phyloP scores from a whole-genome alignment of 2,888 invertebrate species.

The Fabriciana adippe region DNA sequence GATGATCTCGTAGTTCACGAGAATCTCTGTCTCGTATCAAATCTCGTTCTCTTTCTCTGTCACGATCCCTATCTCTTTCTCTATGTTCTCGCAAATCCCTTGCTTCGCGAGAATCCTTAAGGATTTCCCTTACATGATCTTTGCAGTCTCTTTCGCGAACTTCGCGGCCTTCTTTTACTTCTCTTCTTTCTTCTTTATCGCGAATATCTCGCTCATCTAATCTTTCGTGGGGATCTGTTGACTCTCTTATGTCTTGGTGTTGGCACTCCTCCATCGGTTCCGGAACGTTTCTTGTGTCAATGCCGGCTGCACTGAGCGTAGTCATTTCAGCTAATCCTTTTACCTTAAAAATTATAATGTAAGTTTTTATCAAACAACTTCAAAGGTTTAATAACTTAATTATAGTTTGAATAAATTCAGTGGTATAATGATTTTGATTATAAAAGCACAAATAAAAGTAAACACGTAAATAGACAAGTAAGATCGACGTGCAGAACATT shows the following conservation, averaged over 20 bases:
- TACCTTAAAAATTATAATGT: slow-evolving; percentile 70
- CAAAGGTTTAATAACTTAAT: neutral
- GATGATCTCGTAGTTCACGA: slow-evolving; percentile 56
- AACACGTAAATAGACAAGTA: too few species aligned
- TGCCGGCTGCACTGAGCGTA: slow-evolving; percentile 87
- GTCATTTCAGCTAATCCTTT: slow-evolving; percentile 97
- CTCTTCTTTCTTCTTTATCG: slow-evolving; percentile 69
- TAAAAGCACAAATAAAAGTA: too few species aligned
- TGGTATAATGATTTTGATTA: neutral
- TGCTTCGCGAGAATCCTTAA: slow-evolving; percentile 66
- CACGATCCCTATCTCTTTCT: slow-evolving; percentile 62
- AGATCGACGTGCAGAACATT: too few species aligned
- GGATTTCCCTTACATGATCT: slow-evolving; percentile 61
- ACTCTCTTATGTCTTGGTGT: slow-evolving; percentile 63
- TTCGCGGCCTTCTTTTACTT: slow-evolving; percentile 63
- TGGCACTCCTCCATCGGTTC: slow-evolving; percentile 79
- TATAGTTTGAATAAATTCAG: neutral
- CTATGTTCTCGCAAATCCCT: slow-evolving; percentile 51
- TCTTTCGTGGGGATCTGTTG: slow-evolving; percentile 63
- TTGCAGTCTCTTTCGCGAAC: slow-evolving; percentile 65
- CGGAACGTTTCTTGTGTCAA: slow-evolving; percentile 74
- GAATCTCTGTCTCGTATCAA: slow-evolving; percentile 53
- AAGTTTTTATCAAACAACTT: neutral
- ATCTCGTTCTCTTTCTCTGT: slow-evolving; percentile 57
- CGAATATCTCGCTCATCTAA: slow-evolving; percentile 62